These are phyloP conservation scores for Heliconius ethilla DNA, from an alignment of 2,888 invertebrate species.

Conservation along the genomic window DNA sequence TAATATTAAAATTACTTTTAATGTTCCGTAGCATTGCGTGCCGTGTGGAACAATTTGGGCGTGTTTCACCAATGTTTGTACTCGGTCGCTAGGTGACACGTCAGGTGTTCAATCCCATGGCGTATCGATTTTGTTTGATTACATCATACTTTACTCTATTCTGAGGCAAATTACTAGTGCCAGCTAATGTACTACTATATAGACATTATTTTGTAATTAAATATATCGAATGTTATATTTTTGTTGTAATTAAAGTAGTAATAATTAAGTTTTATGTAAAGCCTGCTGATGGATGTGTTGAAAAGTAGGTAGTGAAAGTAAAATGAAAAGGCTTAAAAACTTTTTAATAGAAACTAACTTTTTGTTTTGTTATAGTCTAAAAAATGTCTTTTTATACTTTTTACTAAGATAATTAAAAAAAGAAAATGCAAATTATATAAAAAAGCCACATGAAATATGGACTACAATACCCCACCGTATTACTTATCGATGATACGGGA, in stretches of 20 bases:
- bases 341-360: neutral
- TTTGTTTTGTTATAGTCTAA: neutral
- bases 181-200: conserved; percentile 6
- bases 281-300: neutral
- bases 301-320: neutral
- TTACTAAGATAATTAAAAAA: neutral
- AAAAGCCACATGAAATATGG: neutral
- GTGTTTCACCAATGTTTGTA: conserved; percentile 58
- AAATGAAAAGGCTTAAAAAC: neutral
- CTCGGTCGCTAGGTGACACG: conserved; percentile 66
- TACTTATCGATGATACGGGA: conserved; percentile 30
- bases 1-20: conserved; percentile 17
- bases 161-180: conserved; percentile 29
- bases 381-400: neutral
- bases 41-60: conserved; percentile 52
- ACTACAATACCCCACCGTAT: conserved; percentile 3
- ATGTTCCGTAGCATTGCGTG: conserved; percentile 32
- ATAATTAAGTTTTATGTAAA: neutral
- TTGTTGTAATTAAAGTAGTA: neutral
- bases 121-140: conserved; percentile 61
- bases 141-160: conserved; percentile 42
- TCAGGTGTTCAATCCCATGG: conserved; percentile 63
- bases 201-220: neutral
- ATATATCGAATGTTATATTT: neutral
- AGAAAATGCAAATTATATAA: neutral